A percentile compares a stretch with the other conserved stretches of the same genome.
Evolutionary conservation across 2,113 vertebrate species (phyloP).

Genomic region (Ochotona princeps): DNA sequence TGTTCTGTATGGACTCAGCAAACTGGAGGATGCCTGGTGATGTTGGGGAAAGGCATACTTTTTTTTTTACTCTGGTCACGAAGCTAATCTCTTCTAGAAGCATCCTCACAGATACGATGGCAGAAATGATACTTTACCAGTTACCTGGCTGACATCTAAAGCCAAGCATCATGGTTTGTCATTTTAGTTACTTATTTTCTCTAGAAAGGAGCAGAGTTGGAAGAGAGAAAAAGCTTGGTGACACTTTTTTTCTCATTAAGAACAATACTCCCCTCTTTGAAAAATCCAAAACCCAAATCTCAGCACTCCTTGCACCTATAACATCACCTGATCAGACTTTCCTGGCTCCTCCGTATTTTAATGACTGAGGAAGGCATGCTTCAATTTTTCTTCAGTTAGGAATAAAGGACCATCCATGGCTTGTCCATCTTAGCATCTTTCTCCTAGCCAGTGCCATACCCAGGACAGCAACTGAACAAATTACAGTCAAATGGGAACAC

Average conservation of each 20-base stretch:
- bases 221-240: not conserved
- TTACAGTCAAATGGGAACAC: not conserved
- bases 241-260: not conserved
- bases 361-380: not conserved
- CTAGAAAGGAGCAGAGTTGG: not conserved
- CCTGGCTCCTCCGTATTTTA: conserved; percentile 6
- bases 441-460: not conserved
- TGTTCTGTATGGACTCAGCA: not conserved
- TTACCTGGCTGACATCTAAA: not conserved
- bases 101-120: not conserved
- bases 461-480: not conserved
- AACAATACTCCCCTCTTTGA: not conserved
- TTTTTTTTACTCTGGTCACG: not conserved
- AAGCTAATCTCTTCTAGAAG: not conserved
- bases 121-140: not conserved
- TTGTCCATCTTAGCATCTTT: conserved; percentile 7
- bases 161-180: not conserved
- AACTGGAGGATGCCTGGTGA: not conserved
- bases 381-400: not conserved
- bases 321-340: not conserved
- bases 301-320: not conserved
- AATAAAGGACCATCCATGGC: not conserved
- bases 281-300: conserved; percentile 32
- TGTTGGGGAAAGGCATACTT: not conserved
- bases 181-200: not conserved